These are phyloP conservation scores for Caenorhabditis zanzibari DNA, from an alignment of 2,888 invertebrate genomes.

Conservation along the genomic window DNA sequence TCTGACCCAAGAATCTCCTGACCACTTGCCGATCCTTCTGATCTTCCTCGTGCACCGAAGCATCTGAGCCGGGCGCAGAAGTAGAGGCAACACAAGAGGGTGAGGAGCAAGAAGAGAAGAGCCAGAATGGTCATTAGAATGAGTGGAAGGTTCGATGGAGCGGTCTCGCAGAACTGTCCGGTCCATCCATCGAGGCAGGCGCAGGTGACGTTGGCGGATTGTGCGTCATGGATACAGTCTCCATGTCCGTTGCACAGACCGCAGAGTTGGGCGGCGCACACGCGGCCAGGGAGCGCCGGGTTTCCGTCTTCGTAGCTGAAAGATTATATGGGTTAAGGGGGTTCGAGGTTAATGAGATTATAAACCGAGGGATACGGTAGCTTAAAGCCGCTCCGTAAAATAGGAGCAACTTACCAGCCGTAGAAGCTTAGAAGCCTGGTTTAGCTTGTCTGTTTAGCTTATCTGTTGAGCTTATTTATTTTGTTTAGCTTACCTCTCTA, in stretches of 20 bases:
- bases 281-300: conserved; percentile 78
- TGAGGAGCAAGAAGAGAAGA: conserved; percentile 82
- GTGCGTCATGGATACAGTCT: conserved; percentile 80
- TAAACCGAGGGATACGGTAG: no score
- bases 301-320: conserved; percentile 79
- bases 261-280: conserved; percentile 79
- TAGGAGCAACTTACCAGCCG: no score
- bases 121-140: conserved; percentile 81
- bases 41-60: conserved; percentile 71
- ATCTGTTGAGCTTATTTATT: no score
- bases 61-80: conserved; percentile 76
- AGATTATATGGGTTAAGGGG: background rate
- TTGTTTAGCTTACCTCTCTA: no score
- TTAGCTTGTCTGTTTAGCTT: no score
- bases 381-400: no score
- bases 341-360: background rate
- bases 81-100: conserved; percentile 79
- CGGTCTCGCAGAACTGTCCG: conserved; percentile 77
- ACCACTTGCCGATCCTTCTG: conserved; percentile 67
- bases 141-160: conserved; percentile 73
- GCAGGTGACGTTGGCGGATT: conserved; percentile 80
- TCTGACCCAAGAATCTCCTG: conserved; percentile 74
- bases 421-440: no score
- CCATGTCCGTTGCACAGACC: conserved; percentile 82
- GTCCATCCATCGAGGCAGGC: conserved; percentile 78